Conservation (phyloP, 2,888 invertebrate genomes). For the Drosophila melanosoma region DNA sequence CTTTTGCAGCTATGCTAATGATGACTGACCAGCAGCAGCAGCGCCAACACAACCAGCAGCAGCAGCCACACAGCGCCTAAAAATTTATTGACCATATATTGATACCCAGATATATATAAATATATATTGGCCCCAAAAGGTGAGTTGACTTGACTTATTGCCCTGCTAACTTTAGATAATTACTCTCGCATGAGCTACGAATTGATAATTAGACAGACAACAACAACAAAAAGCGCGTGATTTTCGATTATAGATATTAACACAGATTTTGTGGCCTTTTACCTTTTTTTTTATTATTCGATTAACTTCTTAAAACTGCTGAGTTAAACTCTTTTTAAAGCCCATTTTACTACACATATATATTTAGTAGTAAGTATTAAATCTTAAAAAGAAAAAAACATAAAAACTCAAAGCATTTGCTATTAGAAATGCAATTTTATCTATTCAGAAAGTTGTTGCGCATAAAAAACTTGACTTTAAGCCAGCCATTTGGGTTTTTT, state of each 20-base stretch:
- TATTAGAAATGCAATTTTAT: background rate
- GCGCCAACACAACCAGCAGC: slow-evolving; percentile 1
- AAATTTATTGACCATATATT: slow-evolving; percentile 64
- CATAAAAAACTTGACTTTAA: background rate
- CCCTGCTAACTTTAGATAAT: slow-evolving; percentile 64
- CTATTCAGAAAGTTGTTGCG: background rate
- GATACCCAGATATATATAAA: slow-evolving; percentile 33
- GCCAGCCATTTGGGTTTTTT: background rate
- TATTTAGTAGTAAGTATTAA: background rate
- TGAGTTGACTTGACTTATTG: slow-evolving; percentile 70
- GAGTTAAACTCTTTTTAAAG: background rate
- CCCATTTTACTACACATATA: background rate
- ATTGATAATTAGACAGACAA: slow-evolving; percentile 63
- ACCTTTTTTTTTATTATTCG: too few relatives aligned
- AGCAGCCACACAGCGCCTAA: slow-evolving; percentile 38
- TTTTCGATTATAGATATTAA: slow-evolving; percentile 59
- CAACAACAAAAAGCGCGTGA: slow-evolving; percentile 8
- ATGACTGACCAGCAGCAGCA: slow-evolving; percentile 39
- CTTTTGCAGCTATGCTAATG: slow-evolving; percentile 47
- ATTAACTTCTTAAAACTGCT: background rate
- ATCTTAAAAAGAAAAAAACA: too few relatives aligned
- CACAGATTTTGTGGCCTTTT: slow-evolving; percentile 68
- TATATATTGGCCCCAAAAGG: slow-evolving; percentile 48
- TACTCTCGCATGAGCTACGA: slow-evolving; percentile 59
- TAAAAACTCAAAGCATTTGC: background rate